A percentile compares a stretch with the other conserved stretches of the same genome.
Evolutionary conservation across 2,888 invertebrate genomes (phyloP).

Genomic region (Calephelis perditalis): DNA sequence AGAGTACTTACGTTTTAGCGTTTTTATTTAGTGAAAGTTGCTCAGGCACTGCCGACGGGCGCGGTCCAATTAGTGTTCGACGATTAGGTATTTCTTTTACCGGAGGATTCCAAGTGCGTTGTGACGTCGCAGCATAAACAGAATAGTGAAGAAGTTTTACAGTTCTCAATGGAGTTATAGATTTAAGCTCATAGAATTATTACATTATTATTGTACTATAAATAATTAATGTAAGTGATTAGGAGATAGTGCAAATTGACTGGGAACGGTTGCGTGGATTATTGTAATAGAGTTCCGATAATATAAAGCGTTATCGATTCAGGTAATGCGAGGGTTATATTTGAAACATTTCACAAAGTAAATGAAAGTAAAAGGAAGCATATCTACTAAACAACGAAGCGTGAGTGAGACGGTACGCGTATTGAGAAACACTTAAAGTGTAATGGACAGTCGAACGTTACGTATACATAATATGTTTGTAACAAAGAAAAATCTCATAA

Average conservation of each 20-base stretch:
- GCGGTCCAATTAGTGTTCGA: constrained; percentile 71
- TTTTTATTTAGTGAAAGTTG: constrained; percentile 74
- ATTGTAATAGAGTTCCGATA: constrained; percentile 11
- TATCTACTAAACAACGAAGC: constrained; percentile 29
- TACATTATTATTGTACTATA: constrained; percentile 70
- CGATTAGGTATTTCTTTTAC: constrained; percentile 52
- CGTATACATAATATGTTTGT: constrained; percentile 38
- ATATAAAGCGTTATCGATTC: constrained; percentile 33
- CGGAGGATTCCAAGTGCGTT: constrained; percentile 46
- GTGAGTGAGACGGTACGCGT: constrained; percentile 33
- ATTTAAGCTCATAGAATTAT: constrained; percentile 66
- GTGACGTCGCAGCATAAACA: constrained; percentile 40
- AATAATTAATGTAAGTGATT: constrained; percentile 47
- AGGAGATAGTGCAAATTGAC: constrained; percentile 74
- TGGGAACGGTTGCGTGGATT: constrained; percentile 66
- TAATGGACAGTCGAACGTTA: constrained; percentile 36
- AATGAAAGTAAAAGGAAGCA: constrained; percentile 42
- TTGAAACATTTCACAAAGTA: constrained; percentile 32
- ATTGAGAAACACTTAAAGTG: constrained; percentile 28
- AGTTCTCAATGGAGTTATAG: constrained; percentile 60
- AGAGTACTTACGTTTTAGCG: constrained; percentile 71
- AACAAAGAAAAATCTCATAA: constrained; percentile 37
- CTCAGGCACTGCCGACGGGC: constrained; percentile 71
- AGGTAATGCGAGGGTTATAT: constrained; percentile 18
- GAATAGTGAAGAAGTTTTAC: constrained; percentile 49